These are phyloP conservation scores for Capra hircus DNA, from an alignment of 2,113 vertebrate genomes.

Conservation along the genomic window DNA sequence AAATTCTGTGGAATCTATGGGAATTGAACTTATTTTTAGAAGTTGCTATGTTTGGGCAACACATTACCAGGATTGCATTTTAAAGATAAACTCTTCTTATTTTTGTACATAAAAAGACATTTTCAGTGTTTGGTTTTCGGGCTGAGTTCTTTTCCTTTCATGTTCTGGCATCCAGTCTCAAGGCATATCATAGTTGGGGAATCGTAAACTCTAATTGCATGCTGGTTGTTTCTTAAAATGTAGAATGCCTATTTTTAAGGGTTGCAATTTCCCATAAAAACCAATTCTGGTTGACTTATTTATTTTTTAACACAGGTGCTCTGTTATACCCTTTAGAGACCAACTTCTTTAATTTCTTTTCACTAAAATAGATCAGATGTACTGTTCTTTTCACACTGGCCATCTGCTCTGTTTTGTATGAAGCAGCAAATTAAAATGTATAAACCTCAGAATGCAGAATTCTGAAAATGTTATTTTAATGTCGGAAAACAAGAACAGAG, in stretches of 20 bases:
- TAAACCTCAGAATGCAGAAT: conserved; percentile 40
- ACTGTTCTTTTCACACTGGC: conserved; percentile 50
- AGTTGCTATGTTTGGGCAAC: conserved; percentile 51
- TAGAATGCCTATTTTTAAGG: conserved; percentile 54
- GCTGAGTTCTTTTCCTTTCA: conserved; percentile 33
- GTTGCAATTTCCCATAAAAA: conserved; percentile 39
- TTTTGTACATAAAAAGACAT: conserved; percentile 42
- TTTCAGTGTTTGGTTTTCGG: conserved; percentile 36
- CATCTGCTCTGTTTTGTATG: conserved; percentile 63
- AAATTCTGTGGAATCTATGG: conserved; percentile 42
- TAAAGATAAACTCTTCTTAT: conserved; percentile 41
- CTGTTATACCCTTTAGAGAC: conserved; percentile 19
- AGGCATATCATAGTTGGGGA: neutral
- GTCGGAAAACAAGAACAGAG: conserved; percentile 42
- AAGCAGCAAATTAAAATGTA: conserved; percentile 65
- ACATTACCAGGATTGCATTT: conserved; percentile 33
- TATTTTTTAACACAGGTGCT: conserved; percentile 46
- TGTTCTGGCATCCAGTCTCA: conserved; percentile 42
- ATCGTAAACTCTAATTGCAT: neutral
- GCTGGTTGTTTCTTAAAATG: conserved; percentile 1
- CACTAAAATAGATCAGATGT: conserved; percentile 53
- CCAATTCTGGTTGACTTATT: neutral
- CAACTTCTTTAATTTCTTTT: conserved; percentile 38
- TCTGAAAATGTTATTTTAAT: conserved; percentile 63
- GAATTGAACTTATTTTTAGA: conserved; percentile 61